Evolutionary conservation across 2,113 vertebrate genomes (phyloP), one percentile per base, ranked within the genome.

Genomic region (Gymnogyps californianus): DNA sequence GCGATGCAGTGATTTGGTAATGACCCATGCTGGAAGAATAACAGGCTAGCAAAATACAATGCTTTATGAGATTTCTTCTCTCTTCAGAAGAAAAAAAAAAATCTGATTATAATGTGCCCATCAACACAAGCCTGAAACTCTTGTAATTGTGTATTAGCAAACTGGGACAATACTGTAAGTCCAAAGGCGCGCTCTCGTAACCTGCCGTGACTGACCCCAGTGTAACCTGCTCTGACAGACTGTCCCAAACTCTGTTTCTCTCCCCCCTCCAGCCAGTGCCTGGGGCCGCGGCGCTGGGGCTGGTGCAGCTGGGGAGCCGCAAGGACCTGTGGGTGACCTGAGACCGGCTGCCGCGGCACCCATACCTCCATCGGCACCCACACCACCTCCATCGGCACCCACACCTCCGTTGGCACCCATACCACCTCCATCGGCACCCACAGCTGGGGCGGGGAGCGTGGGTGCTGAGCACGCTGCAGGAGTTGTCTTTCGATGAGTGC

Each of bases 301-400:
- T 61, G 29, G 24, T 1, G 2, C 24, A 32, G 13, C 29, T 31
- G 2, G 18, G 3, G 15, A 93, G 22, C n/a, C 22, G 2, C 57
- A 59, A 9, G 47, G 70, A 29, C 40, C 29, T 0, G 0, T 1
- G 2, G 7, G 19, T 1, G 11, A 79, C 74, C 51, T 10, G 74
- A 46, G 52, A 7, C 25, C 0, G 0, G 24, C 65, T 93, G 62
- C 34, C 2, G 0, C 1, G 1, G 29, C n/a, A 38, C 38, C 58
- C 51, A 36, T 17, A 64, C 22, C 25, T 69, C 64, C 55, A 40
- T 15, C 16, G 28, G 40, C 29, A 28, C 18, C 20, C 47, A 57
- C 77, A 79, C 34, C 34, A n/a, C 40, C 55, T 61, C 55, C 29
- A 38, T 14, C 31, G 7, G 57, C 57, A 65, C n/a, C 62, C 75